A percentile compares a stretch with the other conserved stretches of the same genome.
phyloP scores from a whole-genome alignment of 2,113 vertebrate species.

The Progne subis region DNA sequence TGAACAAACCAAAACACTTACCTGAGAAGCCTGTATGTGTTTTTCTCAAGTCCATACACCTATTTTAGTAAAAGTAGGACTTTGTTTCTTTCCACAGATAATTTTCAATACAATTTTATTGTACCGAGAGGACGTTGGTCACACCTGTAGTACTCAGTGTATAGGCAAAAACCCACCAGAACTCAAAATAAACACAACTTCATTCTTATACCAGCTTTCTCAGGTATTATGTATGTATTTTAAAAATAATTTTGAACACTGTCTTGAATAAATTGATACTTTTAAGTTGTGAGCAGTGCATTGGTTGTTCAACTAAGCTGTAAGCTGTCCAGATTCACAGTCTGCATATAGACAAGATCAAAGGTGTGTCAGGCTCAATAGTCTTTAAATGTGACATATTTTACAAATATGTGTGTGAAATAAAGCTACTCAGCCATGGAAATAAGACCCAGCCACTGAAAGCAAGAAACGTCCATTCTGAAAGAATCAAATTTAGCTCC shows the following conservation, averaged over 20 bases:
- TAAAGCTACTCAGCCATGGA: constrained; percentile 76
- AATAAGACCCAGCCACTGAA: constrained; percentile 67
- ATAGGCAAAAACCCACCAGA: neutral
- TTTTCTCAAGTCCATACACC: neutral
- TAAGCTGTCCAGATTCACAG: constrained; percentile 63
- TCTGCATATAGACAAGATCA: constrained; percentile 53
- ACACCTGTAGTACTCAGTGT: neutral
- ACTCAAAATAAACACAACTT: neutral
- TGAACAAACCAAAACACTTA: constrained; percentile 72
- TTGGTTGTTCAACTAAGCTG: constrained; percentile 76
- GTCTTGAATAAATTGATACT: neutral
- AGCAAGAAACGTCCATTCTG: neutral
- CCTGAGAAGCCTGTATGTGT: neutral
- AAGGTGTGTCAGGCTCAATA: constrained; percentile 50
- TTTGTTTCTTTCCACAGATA: neutral
- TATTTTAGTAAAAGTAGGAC: neutral
- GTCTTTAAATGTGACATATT: constrained; percentile 38
- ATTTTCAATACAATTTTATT: neutral
- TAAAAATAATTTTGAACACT: neutral
- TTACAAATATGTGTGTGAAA: constrained; percentile 40
- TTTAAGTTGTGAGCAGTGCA: neutral
- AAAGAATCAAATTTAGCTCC: neutral
- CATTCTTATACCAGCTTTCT: neutral
- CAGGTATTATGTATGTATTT: neutral
- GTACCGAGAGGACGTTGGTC: neutral